A percentile compares a stretch with the other conserved stretches of the same genome.
These are phyloP conservation scores for Falcaria lacertinaria DNA, from an alignment of 2,888 invertebrate species.

Conservation along the genomic window DNA sequence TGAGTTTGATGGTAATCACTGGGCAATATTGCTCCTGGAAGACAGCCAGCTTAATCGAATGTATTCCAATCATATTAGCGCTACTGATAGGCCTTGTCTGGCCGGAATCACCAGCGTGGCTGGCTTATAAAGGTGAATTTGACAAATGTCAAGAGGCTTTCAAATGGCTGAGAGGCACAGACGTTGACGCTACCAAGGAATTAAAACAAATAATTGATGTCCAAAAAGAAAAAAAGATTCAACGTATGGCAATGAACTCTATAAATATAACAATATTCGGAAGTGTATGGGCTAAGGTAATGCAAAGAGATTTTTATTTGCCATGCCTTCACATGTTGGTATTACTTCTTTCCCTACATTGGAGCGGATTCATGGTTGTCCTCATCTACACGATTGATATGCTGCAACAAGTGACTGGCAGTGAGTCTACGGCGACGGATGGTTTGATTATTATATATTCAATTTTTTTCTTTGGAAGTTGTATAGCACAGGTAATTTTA, in stretches of 20 bases:
- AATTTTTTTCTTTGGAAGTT: constrained; percentile 7
- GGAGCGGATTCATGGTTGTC: constrained; percentile 14
- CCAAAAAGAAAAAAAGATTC: not conserved
- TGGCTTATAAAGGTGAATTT: constrained; percentile 2
- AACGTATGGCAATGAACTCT: not conserved
- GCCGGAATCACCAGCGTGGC: constrained; percentile 1
- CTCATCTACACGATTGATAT: constrained; percentile 13
- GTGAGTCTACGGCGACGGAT: constrained; percentile 6
- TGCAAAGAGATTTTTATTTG: constrained; percentile 11
- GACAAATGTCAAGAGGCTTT: not conserved
- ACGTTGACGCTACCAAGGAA: not conserved
- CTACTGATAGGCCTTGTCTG: not conserved
- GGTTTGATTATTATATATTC: constrained; percentile 10
- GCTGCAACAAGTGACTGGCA: constrained; percentile 7
- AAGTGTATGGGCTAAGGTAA: constrained; percentile 1
- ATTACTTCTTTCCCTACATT: constrained; percentile 8
- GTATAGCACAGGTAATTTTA: constrained; percentile 7
- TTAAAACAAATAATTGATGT: not conserved
- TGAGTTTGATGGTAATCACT: not conserved
- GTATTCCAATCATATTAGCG: not conserved
- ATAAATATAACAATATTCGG: not conserved
- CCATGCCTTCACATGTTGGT: constrained; percentile 14
- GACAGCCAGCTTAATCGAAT: not conserved
- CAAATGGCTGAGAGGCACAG: not conserved
- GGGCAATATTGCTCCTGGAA: not conserved